Percentiles rank a stretch among this genome's conserved stretches.
These are phyloP conservation scores for Microchrysa polita DNA, from an alignment of 2,888 invertebrate species.

Conservation along the genomic window DNA sequence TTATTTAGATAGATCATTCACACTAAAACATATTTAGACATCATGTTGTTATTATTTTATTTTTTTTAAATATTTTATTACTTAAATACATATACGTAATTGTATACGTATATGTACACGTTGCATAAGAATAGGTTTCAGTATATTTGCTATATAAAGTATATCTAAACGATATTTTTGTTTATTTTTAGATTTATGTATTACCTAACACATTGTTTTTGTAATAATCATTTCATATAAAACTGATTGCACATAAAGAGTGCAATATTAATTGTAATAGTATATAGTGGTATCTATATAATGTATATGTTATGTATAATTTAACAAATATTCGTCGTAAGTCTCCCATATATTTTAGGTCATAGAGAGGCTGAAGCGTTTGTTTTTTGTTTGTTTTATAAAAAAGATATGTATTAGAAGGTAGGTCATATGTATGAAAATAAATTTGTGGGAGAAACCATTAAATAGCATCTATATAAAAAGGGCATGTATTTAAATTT, in stretches of 20 bases:
- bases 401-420: conserved; percentile 8
- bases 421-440: too few species aligned
- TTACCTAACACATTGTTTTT: background rate
- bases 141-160: conserved; percentile 21
- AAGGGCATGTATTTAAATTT: conserved; percentile 1
- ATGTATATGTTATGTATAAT: too few species aligned
- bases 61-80: too few species aligned
- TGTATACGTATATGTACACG: conserved; percentile 5
- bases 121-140: conserved; percentile 40
- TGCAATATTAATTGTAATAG: background rate
- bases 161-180: background rate
- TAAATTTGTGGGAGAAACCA: conserved; percentile 11
- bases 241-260: conserved; percentile 21
- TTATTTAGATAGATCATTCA: too few species aligned
- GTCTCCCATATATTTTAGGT: background rate
- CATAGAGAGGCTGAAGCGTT: background rate
- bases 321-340: conserved; percentile 8
- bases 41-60: too few species aligned
- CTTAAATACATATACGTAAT: background rate
- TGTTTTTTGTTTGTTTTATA: too few species aligned
- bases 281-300: too few species aligned
- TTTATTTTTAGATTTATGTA: background rate
- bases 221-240: conserved; percentile 7
- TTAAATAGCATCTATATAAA: conserved; percentile 16
- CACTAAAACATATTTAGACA: too few species aligned